A percentile compares a stretch with the other conserved stretches of the same genome.
Evolutionary conservation across 1,140 invertebrate genomes (phyloP).

Genomic region (Drosophila bipectinata): DNA sequence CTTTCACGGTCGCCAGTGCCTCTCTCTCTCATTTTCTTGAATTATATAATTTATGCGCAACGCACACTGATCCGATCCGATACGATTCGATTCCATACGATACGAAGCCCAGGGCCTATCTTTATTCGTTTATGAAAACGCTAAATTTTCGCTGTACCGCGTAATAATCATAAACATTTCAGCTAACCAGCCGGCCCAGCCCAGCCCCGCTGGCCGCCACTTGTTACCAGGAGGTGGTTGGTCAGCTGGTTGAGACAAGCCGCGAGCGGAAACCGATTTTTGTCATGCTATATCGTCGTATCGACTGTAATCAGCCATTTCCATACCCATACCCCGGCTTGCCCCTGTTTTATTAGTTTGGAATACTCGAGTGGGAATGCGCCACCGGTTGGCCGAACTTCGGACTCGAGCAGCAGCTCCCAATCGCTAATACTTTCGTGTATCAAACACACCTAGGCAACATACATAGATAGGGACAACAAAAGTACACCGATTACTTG

Average conservation of each 20-base stretch:
- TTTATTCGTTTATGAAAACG: slow-evolving; percentile 55
- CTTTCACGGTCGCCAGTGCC: slow-evolving; percentile 3
- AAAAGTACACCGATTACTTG: slow-evolving; percentile 26
- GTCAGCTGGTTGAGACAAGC: slow-evolving; percentile 17
- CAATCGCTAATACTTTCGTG: slow-evolving; percentile 13
- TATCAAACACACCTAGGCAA: slow-evolving; percentile 13
- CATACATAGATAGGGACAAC: slow-evolving; percentile 19
- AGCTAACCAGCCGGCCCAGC: slow-evolving; percentile 3
- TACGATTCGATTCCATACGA: not conserved
- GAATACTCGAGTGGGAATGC: slow-evolving; percentile 26
- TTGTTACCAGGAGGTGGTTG: slow-evolving; percentile 38
- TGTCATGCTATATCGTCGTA: slow-evolving; percentile 40
- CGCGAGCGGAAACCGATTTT: slow-evolving; percentile 16
- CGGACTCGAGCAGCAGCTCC: slow-evolving; percentile 17
- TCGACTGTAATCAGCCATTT: slow-evolving; percentile 40
- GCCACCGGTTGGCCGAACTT: slow-evolving; percentile 44
- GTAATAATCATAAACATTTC: slow-evolving; percentile 49
- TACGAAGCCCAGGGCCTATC: slow-evolving; percentile 19
- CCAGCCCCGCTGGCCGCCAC: not conserved
- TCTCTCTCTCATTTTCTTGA: slow-evolving; percentile 5
- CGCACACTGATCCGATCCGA: slow-evolving; percentile 12
- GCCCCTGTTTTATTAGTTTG: slow-evolving; percentile 45
- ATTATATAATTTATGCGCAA: slow-evolving; percentile 42
- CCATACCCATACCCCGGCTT: slow-evolving; percentile 22
- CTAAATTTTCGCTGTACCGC: slow-evolving; percentile 22